phyloP scores from a whole-genome alignment of 2,888 invertebrate genomes.

The Esperia sulphurella region DNA sequence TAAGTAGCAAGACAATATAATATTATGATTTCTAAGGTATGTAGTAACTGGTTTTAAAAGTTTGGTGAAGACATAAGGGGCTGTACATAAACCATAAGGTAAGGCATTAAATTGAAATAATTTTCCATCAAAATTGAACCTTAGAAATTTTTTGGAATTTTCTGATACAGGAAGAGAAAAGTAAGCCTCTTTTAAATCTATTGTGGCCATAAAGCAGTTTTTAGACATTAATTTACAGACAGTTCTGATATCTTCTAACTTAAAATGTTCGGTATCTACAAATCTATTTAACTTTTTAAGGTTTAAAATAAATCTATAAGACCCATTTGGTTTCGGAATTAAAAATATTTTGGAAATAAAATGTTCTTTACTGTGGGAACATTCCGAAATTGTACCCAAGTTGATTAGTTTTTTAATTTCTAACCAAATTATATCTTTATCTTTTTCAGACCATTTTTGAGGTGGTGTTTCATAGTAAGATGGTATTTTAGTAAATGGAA shows the following conservation, averaged over 20 bases:
- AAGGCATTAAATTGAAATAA: neutral
- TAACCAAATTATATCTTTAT: neutral
- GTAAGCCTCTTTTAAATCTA: conserved; percentile 5
- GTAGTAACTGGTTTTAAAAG: conserved; percentile 1
- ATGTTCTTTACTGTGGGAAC: neutral
- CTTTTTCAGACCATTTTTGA: neutral
- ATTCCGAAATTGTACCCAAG: neutral
- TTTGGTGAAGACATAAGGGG: conserved; percentile 1
- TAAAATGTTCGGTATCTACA: neutral
- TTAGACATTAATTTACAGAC: neutral
- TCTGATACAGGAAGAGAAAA: neutral
- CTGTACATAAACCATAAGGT: neutral
- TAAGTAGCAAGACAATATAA: neutral
- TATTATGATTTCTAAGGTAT: neutral
- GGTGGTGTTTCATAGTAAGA: neutral
- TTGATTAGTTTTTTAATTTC: conserved; percentile 1
- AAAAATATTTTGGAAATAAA: conserved; percentile 1
- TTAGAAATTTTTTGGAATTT: neutral
- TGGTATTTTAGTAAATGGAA: neutral
- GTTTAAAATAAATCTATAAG: conserved; percentile 5
- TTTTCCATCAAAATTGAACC: neutral
- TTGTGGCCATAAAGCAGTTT: neutral
- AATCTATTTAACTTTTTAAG: conserved; percentile 1
- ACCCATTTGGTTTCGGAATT: conserved; percentile 1
- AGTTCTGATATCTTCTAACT: conserved; percentile 4